Base-by-base conservation (phyloP, 2,113 vertebrate genomes). In the Clarias batrachus region DNA sequence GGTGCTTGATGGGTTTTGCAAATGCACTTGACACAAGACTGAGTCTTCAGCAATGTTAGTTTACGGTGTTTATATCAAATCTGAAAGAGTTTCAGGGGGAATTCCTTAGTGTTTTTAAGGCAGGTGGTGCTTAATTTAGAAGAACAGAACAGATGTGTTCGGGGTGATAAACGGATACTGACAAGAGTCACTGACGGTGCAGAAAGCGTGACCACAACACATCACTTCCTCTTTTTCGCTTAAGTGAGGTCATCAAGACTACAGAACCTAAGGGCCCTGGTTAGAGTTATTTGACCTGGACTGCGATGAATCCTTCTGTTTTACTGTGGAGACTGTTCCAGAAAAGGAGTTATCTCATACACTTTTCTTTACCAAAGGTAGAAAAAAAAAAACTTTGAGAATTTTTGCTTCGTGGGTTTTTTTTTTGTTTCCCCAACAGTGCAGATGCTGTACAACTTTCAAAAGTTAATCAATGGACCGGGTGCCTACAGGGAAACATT, bases 221-320 rank as follows among this genome's bases (percentile, higher is more conserved):
- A 3, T 23, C 9, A 12, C 86, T 87, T 87, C 86, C 71, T 77
- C 65, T 87, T 77, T 86, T 48, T 80, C 4, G 59, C 63, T 76
- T 76, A 71, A 66, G 11, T n/a, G 9, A 17, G 57, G 16, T 19
- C 27, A 14, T 27, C 37, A 19, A 52, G 62, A 27, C 63, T 82
- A 48, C 41, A 14, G 25, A 56, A 54, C 23, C 0, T 23, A 52
- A 65, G 37, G 27, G 62, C 33, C 33, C 11, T 25, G 23, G n/a
- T 52, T 65, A 16, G 13, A 23, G 17, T 82, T 27, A 27, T 27
- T 57, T 19, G 74, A 27, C 27, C 52, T 27, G 13, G 25, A 56
- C 14, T 8, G 25, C 17, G 14, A 78, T 8, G 52, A 56, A 56
- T 56, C 6, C 52, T 27, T 14, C 73, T n/a, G 41, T 14, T 21